Conservation (phyloP, 2,797 vertebrate species). For the Hoplostethus atlanticus region DNA sequence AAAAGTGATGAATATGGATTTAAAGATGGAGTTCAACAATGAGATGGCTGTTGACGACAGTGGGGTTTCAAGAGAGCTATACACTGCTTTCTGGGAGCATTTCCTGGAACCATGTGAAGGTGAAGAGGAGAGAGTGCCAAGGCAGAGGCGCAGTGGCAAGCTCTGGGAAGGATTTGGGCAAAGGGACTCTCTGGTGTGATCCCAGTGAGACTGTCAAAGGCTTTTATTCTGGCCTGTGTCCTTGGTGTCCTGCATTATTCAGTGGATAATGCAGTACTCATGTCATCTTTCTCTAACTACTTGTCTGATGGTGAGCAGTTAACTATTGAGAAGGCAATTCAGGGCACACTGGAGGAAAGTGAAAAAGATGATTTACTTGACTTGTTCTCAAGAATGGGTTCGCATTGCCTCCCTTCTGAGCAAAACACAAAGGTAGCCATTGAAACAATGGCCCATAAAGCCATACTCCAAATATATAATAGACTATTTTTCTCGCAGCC, state of each 20-base stretch:
- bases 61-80: slow-evolving; percentile 14
- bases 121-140: slow-evolving; percentile 19
- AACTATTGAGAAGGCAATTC: slow-evolving; percentile 16
- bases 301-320: slow-evolving; percentile 6
- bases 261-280: slow-evolving; percentile 8
- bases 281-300: slow-evolving; percentile 25
- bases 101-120: neutral
- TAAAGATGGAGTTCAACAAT: slow-evolving; percentile 11
- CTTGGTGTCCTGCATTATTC: slow-evolving; percentile 13
- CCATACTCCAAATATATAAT: slow-evolving; percentile 35
- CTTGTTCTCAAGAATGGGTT: slow-evolving; percentile 42
- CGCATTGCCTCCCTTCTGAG: slow-evolving; percentile 25
- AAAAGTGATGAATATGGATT: neutral
- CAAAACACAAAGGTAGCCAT: slow-evolving; percentile 24
- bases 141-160: slow-evolving; percentile 21
- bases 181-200: slow-evolving; percentile 15
- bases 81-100: slow-evolving; percentile 33
- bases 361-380: slow-evolving; percentile 35
- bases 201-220: slow-evolving; percentile 24
- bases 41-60: neutral
- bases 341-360: slow-evolving; percentile 23
- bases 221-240: slow-evolving; percentile 28
- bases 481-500: slow-evolving; percentile 29
- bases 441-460: slow-evolving; percentile 41
- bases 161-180: slow-evolving; percentile 14